Conservation (phyloP, 2,797 vertebrate species). For the Passerculus sandwichensis region DNA sequence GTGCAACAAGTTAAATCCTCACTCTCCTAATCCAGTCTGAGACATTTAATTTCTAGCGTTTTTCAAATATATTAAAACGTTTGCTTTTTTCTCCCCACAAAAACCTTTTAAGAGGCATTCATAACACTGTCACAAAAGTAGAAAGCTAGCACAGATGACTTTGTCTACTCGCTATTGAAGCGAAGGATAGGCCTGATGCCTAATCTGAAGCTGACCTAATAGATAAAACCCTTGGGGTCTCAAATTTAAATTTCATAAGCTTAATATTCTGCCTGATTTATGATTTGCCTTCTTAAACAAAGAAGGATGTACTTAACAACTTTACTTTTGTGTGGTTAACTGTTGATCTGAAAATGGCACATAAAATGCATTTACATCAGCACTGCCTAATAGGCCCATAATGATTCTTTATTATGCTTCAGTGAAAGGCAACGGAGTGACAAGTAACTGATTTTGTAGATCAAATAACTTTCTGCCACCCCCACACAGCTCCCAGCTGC, state of each 20-base stretch:
- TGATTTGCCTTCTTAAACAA: slow-evolving; percentile 60
- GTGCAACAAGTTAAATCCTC: slow-evolving; percentile 34
- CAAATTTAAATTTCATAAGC: slow-evolving; percentile 62
- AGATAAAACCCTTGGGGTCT: slow-evolving; percentile 39
- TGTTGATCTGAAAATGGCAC: slow-evolving; percentile 68
- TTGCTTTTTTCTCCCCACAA: background rate
- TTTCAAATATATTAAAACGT: slow-evolving; percentile 4
- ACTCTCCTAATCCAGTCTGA: slow-evolving; percentile 16
- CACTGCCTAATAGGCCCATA: slow-evolving; percentile 67
- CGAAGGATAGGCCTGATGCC: background rate
- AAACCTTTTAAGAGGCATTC: slow-evolving; percentile 27
- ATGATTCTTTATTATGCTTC: slow-evolving; percentile 70
- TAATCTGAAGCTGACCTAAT: slow-evolving; percentile 21
- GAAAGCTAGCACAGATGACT: background rate
- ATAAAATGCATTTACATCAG: slow-evolving; percentile 69
- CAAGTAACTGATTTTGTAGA: slow-evolving; percentile 66
- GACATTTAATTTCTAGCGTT: slow-evolving; percentile 24
- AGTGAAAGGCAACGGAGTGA: slow-evolving; percentile 68
- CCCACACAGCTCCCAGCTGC: slow-evolving; percentile 47
- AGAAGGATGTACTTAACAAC: slow-evolving; percentile 60
- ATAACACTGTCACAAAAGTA: background rate
- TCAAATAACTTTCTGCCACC: slow-evolving; percentile 62
- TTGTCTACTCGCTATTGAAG: slow-evolving; percentile 11
- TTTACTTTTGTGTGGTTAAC: slow-evolving; percentile 70
- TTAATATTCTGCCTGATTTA: slow-evolving; percentile 58